A percentile compares a stretch with the other conserved stretches of the same genome.
These are phyloP conservation scores for Miichthys miiuy DNA, from an alignment of 2,797 vertebrate species.

Conservation along the genomic window DNA sequence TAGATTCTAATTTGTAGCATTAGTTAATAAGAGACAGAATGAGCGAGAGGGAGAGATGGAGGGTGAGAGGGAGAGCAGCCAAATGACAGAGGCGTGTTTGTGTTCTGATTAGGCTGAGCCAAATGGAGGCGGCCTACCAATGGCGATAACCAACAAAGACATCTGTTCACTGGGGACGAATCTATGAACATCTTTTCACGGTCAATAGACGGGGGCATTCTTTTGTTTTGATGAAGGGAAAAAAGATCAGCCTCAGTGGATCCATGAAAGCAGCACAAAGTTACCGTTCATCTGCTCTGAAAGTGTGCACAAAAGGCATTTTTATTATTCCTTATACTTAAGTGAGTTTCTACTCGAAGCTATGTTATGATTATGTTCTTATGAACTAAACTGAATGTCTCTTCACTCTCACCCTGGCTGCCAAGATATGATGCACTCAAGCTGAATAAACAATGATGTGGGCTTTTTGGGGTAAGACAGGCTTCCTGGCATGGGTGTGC, in stretches of 20 bases:
- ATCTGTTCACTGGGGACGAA: constrained; percentile 78
- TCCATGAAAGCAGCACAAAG: constrained; percentile 50
- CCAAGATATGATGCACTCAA: constrained; percentile 79
- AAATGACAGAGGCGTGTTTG: constrained; percentile 87
- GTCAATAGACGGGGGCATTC: constrained; percentile 74
- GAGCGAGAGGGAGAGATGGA: constrained; percentile 32
- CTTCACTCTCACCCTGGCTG: constrained; percentile 61
- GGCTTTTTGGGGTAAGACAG: constrained; percentile 72
- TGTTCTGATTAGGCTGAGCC: constrained; percentile 83
- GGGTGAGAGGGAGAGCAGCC: constrained; percentile 70
- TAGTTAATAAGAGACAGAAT: constrained; percentile 58
- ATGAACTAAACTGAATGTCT: constrained; percentile 56
- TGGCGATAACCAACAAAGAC: constrained; percentile 83
- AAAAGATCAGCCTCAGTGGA: constrained; percentile 33
- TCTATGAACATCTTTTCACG: constrained; percentile 79
- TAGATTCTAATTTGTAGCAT: constrained; percentile 55
- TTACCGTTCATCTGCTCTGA: constrained; percentile 47
- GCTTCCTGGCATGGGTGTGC: constrained; percentile 79
- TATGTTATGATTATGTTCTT: constrained; percentile 55
- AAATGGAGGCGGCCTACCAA: constrained; percentile 81
- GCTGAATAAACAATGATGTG: constrained; percentile 84
- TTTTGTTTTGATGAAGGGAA: constrained; percentile 71
- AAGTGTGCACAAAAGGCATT: constrained; percentile 7
- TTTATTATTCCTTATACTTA: constrained; percentile 22
- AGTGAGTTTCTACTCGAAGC: constrained; percentile 17